phyloP scores from a whole-genome alignment of 1,140 invertebrate species.

The Pachyrhynchus sulphureomaculatus region DNA sequence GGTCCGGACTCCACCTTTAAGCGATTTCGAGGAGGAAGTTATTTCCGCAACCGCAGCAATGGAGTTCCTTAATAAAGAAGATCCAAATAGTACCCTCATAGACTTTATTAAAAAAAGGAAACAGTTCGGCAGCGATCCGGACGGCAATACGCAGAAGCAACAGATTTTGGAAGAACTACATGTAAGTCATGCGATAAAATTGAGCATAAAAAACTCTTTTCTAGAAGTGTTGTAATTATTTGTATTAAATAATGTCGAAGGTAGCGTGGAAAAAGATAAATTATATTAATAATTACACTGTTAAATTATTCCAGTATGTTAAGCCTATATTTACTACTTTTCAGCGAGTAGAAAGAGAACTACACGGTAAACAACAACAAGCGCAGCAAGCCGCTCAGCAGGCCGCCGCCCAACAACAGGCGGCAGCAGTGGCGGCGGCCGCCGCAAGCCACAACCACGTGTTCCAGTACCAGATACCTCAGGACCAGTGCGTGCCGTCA shows the following conservation, averaged over 20 bases:
- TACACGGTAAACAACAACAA: slow-evolving; percentile 62
- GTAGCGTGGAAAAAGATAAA: background rate
- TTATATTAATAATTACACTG: background rate
- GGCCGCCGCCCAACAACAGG: slow-evolving; percentile 5
- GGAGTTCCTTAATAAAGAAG: slow-evolving; percentile 49
- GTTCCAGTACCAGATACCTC: slow-evolving; percentile 49
- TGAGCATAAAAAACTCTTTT: too few species aligned
- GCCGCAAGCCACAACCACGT: slow-evolving; percentile 40
- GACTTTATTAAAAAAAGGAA: slow-evolving; percentile 50
- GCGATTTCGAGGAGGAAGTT: slow-evolving; percentile 47
- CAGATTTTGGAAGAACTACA: slow-evolving; percentile 78
- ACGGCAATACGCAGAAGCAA: slow-evolving; percentile 71
- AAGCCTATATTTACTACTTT: slow-evolving; percentile 26
- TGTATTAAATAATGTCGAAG: background rate
- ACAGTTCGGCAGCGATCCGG: slow-evolving; percentile 50
- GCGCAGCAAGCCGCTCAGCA: slow-evolving; percentile 36
- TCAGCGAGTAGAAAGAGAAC: slow-evolving; percentile 71
- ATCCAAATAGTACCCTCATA: slow-evolving; percentile 47
- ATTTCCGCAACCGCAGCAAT: slow-evolving; percentile 43
- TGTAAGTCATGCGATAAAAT: slow-evolving; percentile 48
- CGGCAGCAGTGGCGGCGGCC: slow-evolving; percentile 5
- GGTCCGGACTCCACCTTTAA: slow-evolving; percentile 55
- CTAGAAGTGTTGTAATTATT: too few species aligned
- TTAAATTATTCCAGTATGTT: background rate
- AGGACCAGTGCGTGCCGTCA: slow-evolving; percentile 43